These are phyloP conservation scores for Gymnodraco acuticeps DNA, from an alignment of 2,797 vertebrate genomes.

Conservation along the genomic window DNA sequence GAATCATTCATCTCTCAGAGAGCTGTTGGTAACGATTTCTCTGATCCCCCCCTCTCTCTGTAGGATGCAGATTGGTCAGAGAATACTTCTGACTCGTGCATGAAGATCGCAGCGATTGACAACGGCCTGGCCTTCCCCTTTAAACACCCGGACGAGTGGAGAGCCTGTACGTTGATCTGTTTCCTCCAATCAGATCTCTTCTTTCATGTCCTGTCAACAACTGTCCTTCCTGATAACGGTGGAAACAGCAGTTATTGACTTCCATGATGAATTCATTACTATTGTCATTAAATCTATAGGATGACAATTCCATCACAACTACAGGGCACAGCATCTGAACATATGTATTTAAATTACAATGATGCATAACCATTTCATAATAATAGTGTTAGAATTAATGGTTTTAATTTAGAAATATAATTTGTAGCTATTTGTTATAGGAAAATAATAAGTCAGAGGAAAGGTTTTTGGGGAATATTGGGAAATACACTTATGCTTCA, in stretches of 20 bases:
- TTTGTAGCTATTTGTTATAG: neutral
- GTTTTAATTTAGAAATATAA: neutral
- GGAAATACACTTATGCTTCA: neutral
- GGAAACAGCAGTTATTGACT: neutral
- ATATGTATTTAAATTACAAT: neutral
- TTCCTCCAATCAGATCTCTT: neutral
- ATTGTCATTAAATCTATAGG: neutral
- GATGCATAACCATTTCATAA: neutral
- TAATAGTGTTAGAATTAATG: neutral
- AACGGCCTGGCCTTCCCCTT: slow-evolving; percentile 98
- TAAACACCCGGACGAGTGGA: slow-evolving; percentile 99
- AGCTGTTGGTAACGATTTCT: neutral
- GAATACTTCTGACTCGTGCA: slow-evolving; percentile 84
- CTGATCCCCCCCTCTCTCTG: neutral
- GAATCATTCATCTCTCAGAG: slow-evolving; percentile 19
- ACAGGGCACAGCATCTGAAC: neutral
- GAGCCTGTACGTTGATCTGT: slow-evolving; percentile 89
- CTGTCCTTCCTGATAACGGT: neutral
- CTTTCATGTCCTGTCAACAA: neutral
- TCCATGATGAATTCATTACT: neutral
- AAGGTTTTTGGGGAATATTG: neutral
- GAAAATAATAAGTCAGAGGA: neutral
- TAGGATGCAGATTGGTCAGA: slow-evolving; percentile 88
- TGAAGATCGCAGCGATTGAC: slow-evolving; percentile 97
- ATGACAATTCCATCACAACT: neutral